Evolutionary conservation across 2,888 invertebrate genomes (phyloP), one percentile per base, ranked within the genome.

Genomic region (Dinocampus coccinellae): DNA sequence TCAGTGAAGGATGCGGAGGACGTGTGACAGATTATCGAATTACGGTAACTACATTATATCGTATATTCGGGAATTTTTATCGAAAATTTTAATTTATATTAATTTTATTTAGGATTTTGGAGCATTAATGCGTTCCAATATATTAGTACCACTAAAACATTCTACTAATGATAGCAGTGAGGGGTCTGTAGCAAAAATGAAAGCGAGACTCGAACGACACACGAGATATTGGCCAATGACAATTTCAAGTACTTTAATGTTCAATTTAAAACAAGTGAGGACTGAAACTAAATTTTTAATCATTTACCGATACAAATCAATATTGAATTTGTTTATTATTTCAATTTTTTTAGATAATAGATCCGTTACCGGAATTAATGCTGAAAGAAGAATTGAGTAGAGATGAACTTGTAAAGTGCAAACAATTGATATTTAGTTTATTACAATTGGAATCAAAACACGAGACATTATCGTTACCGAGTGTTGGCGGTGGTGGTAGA

Each of bases 1-100:
- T 98, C 64, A 96, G 95, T 33, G 98, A 98, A 88, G 98, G 98
- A 0, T 93, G 94, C 42, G 98, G 98, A 0, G 98, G 98, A 0
- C 90, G 97, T 53, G 95, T 98, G 53, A 95, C 97, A 0, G 98
- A 98, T 87, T 98, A 98, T 84, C 91, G 95, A 88, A 91, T 92
- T 73, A 90, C 90, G 13, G 89, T 89, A 79, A 80, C 82, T 76
- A 52, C 1, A 9, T 57, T 7, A 26, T 29, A 4, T 29, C 3
- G 7, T 4, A 29, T 29, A 39, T 10, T 10, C 11, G 7, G 39
- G 9, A 16, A 47, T 47, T 47, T 47, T n/a, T 13, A 11, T n/a
- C 33, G 20, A 26, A n/a, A 24, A 62, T 53, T 63, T 69, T 69
- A 24, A 55, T 72, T 52, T 63, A 26, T 4, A 62, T 57, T 57